Percentiles rank a stretch among this genome's conserved stretches.
Conservation (phyloP, 2,113 vertebrate species). For the Telmatochromis bifrenatus region DNA sequence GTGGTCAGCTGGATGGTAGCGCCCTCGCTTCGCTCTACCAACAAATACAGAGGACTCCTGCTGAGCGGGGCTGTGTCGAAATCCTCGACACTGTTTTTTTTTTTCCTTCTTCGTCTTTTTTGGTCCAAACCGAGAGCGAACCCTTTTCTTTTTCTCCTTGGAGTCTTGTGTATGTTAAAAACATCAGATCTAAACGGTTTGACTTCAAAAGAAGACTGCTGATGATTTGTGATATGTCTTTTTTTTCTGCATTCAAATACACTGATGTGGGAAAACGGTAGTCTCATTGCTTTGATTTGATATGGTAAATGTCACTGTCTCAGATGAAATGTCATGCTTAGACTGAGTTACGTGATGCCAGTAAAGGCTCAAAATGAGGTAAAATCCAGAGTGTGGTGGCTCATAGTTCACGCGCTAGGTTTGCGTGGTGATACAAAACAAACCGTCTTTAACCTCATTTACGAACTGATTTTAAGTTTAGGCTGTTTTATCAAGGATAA, state of each 20-base stretch:
- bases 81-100: not conserved
- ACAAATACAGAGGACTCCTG: conserved; percentile 25
- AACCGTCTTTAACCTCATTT: not conserved
- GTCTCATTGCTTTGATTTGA: not conserved
- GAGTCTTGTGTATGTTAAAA: not conserved
- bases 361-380: not conserved
- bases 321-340: not conserved
- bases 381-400: not conserved
- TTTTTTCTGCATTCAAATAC: not conserved
- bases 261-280: not conserved
- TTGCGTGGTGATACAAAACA: not conserved
- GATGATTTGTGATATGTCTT: not conserved
- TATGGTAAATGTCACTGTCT: not conserved
- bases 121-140: not conserved
- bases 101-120: not conserved
- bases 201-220: not conserved
- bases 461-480: not conserved
- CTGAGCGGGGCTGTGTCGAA: not conserved
- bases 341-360: not conserved
- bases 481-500: not conserved
- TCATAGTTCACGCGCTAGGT: not conserved
- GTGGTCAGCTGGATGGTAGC: conserved; percentile 54
- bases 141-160: not conserved
- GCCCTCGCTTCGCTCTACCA: conserved; percentile 41
- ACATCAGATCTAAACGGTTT: not conserved